Evolutionary conservation across 2,113 vertebrate species (phyloP).

Genomic region (Peromyscus californicus): DNA sequence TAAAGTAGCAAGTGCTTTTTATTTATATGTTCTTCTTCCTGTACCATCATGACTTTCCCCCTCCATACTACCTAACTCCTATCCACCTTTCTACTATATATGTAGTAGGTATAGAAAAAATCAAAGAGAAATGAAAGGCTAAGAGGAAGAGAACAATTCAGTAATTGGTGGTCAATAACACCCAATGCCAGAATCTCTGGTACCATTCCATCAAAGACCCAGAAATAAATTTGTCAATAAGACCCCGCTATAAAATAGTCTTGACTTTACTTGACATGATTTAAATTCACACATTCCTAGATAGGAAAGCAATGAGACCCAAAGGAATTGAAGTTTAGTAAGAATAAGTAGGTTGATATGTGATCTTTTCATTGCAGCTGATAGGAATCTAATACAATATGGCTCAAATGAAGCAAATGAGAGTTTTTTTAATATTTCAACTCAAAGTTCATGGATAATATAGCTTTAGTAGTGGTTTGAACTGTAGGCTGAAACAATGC

Average conservation of each 20-base stretch:
- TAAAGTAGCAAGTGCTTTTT: conserved; percentile 49
- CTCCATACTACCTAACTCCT: background rate
- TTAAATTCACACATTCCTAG: conserved; percentile 49
- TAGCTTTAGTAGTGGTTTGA: conserved; percentile 50
- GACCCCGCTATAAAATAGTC: background rate
- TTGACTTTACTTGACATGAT: conserved; percentile 43
- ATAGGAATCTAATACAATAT: conserved; percentile 46
- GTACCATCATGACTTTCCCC: background rate
- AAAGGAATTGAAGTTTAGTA: conserved; percentile 40
- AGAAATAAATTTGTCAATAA: conserved; percentile 56
- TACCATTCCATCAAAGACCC: conserved; percentile 47
- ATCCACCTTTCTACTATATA: background rate
- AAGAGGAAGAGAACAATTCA: background rate
- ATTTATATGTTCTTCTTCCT: conserved; percentile 61
- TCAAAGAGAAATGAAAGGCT: conserved; percentile 40
- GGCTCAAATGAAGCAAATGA: conserved; percentile 27
- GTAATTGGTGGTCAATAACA: background rate
- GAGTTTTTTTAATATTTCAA: background rate
- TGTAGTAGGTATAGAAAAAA: conserved; percentile 1
- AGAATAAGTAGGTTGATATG: background rate
- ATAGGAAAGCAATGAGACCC: conserved; percentile 2
- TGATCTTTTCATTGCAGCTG: background rate
- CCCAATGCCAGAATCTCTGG: background rate
- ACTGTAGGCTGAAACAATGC: background rate
- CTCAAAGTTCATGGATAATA: conserved; percentile 47